Evolutionary conservation across 2,888 invertebrate genomes (phyloP).

Genomic region (Taphrorychus bicolor): DNA sequence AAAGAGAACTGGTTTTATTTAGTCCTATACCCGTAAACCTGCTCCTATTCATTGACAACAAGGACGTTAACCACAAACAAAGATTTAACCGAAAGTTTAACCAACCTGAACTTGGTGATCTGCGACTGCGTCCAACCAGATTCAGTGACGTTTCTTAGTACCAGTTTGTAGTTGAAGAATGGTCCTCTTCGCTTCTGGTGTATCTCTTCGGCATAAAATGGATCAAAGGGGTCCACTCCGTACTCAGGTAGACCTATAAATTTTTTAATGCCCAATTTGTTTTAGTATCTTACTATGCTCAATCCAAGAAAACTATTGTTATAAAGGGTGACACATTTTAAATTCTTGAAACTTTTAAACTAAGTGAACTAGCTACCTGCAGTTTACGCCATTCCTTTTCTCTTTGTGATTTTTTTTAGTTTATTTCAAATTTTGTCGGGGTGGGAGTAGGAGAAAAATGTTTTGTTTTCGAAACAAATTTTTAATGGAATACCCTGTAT

Average conservation of each 20-base stretch:
- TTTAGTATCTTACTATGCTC: background rate
- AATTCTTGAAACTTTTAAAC: too few relatives aligned
- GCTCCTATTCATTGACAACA: too few relatives aligned
- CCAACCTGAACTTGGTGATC: constrained; percentile 76
- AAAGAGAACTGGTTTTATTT: too few relatives aligned
- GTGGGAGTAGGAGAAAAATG: background rate
- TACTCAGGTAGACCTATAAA: constrained; percentile 73
- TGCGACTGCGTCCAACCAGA: constrained; percentile 79
- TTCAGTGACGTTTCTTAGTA: constrained; percentile 76
- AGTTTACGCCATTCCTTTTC: too few relatives aligned
- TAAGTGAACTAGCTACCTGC: too few relatives aligned
- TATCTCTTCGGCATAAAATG: constrained; percentile 74
- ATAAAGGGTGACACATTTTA: too few relatives aligned
- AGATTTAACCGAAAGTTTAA: too few relatives aligned
- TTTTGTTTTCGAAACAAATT: background rate
- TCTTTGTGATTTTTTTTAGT: too few relatives aligned
- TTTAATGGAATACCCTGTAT: background rate
- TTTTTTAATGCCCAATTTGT: background rate
- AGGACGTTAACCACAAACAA: too few relatives aligned
- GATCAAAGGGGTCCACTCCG: constrained; percentile 79
- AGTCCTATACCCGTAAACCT: too few relatives aligned
- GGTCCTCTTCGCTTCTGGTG: constrained; percentile 68
- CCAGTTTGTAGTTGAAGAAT: constrained; percentile 73
- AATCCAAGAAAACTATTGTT: background rate
- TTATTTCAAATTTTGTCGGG: background rate